Evolutionary conservation across 2,888 invertebrate genomes (phyloP), one percentile per base, ranked within the genome.

Genomic region (Gastracanthus pulcherrimus): DNA sequence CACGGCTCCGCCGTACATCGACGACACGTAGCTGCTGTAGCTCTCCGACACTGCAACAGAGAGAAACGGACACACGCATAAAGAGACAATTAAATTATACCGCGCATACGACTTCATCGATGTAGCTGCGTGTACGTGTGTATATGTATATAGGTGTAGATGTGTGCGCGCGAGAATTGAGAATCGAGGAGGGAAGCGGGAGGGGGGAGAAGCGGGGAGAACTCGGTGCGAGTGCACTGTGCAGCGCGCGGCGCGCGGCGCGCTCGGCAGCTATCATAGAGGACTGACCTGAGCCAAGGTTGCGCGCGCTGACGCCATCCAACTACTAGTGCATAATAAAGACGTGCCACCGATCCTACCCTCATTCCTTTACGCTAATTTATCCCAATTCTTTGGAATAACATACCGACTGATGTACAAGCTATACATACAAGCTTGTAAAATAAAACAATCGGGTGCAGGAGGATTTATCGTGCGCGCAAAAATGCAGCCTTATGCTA

Each of bases 31-130:
- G 90, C 92, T 93, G 89, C 93, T 93, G 91, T 94, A 95, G 88
- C 94, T 94, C 89, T 95, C 95, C 85, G 94, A 93, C 91, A 95
- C 95, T 95, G 93, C 45, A 93, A 93, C 80, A 85, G 90, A 86
- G 87, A 83, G 84, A 58, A 58, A 76, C 66, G 55, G 41, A 26
- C 11, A 6, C 9, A 3, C 23, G 13, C 26, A 23, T 23, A 19
- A n/a, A n/a, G 51, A 38, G 9, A 5, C 13, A 38, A 38, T 38
- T 3, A 38, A 38, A 38, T 11, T 16, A 16, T 16, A 41, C 16
- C n/a, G n/a, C n/a, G n/a, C n/a, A n/a, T n/a, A n/a, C n/a, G n/a
- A n/a, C n/a, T n/a, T n/a, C n/a, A n/a, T 1, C 26, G 26, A 23
- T 19, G 3, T 16, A 4, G 6, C 1, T 4, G 31, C 29, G 26